A percentile compares a stretch with the other conserved stretches of the same genome.
Evolutionary conservation across 2,888 invertebrate species (phyloP).

Genomic region (Ferrisia virgata): DNA sequence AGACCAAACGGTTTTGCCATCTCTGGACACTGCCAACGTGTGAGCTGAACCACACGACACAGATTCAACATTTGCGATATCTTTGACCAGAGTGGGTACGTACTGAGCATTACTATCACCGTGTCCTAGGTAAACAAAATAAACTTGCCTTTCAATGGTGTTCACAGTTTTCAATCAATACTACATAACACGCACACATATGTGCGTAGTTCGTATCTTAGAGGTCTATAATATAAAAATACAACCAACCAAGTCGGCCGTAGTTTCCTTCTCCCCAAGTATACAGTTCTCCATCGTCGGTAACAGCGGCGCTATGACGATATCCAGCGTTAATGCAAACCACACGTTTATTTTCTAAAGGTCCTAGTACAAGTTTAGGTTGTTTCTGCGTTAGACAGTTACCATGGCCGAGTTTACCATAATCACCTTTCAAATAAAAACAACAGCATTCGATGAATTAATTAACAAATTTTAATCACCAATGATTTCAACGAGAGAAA

Average conservation of each 20-base stretch:
- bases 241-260: constrained; percentile 54
- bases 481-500: constrained; percentile 46
- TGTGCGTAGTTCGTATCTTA: too few relatives aligned
- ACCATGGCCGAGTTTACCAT: constrained; percentile 60
- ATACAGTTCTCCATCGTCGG: constrained; percentile 58
- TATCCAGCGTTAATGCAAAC: constrained; percentile 59
- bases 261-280: constrained; percentile 63
- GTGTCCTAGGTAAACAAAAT: constrained; percentile 55
- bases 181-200: not conserved
- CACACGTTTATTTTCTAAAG: constrained; percentile 55
- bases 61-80: constrained; percentile 59
- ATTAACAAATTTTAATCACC: too few relatives aligned
- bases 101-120: constrained; percentile 61
- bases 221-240: not conserved
- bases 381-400: constrained; percentile 58
- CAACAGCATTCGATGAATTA: not conserved
- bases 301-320: constrained; percentile 60
- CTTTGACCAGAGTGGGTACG: constrained; percentile 60
- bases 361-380: constrained; percentile 58
- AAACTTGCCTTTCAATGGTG: too few relatives aligned
- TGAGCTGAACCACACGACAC: constrained; percentile 60
- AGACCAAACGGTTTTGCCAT: constrained; percentile 60
- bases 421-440: constrained; percentile 55
- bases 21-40: constrained; percentile 58
- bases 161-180: too few relatives aligned